Percentiles rank a stretch among this genome's conserved stretches.
Evolutionary conservation across 2,888 invertebrate genomes (phyloP).

Genomic region (Dilophus febrilis): DNA sequence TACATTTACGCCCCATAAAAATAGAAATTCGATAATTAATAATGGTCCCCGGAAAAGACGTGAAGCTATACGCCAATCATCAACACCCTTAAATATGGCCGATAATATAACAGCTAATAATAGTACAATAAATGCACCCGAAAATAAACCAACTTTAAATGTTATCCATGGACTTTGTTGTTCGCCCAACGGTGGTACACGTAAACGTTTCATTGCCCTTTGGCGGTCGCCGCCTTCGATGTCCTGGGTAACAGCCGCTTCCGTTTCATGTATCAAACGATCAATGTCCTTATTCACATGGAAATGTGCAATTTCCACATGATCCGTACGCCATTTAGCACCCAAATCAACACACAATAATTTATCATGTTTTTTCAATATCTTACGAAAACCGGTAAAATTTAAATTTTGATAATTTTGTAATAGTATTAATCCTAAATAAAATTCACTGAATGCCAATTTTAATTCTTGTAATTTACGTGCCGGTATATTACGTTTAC

Average conservation of each 20-base stretch:
- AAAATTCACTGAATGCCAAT: conserved; percentile 80
- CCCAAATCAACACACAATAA: conserved; percentile 50
- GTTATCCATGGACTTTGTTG: conserved; percentile 69
- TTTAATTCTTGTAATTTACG: conserved; percentile 67
- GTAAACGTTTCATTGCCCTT: conserved; percentile 70
- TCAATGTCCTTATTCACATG: conserved; percentile 74
- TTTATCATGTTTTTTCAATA: conserved; percentile 82
- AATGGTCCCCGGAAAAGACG: conserved; percentile 65
- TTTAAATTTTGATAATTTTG: conserved; percentile 82
- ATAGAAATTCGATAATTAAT: conserved; percentile 54
- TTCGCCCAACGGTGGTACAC: conserved; percentile 75
- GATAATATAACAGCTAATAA: conserved; percentile 53
- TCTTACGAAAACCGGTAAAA: conserved; percentile 79
- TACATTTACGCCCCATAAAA: conserved; percentile 63
- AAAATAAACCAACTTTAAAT: conserved; percentile 69
- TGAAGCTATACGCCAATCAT: conserved; percentile 50
- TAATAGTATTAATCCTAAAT: conserved; percentile 64
- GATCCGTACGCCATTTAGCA: conserved; percentile 58
- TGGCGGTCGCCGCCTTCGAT: conserved; percentile 65
- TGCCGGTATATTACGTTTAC: conserved; percentile 35
- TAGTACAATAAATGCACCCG: conserved; percentile 64
- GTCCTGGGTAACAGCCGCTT: conserved; percentile 48
- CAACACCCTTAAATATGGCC: conserved; percentile 34
- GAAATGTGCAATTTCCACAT: conserved; percentile 70
- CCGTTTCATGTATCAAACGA: conserved; percentile 64